Evolutionary conservation across 2,797 vertebrate genomes (phyloP).

Genomic region (Distichodus sexfasciatus): DNA sequence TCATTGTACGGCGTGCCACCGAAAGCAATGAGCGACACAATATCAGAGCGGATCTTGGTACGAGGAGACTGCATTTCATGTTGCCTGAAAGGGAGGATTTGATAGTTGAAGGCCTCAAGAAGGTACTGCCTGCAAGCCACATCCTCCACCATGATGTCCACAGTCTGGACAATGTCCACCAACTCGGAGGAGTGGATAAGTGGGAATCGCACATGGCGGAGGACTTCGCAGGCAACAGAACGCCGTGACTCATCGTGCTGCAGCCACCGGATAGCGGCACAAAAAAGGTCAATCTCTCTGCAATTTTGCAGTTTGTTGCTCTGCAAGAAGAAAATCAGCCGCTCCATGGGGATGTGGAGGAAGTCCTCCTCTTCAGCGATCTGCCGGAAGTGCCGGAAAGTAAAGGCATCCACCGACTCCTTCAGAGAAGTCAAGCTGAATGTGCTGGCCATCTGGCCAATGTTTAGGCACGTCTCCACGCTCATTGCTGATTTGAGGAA

Average conservation of each 20-base stretch:
- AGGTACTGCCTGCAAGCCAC: slow-evolving; percentile 89
- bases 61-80: slow-evolving; percentile 93
- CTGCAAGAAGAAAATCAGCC: slow-evolving; percentile 92
- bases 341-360: slow-evolving; percentile 90
- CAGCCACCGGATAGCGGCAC: slow-evolving; percentile 88
- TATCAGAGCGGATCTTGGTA: slow-evolving; percentile 85
- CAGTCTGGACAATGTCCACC: slow-evolving; percentile 92
- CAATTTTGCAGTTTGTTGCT: slow-evolving; percentile 96
- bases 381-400: slow-evolving; percentile 93
- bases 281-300: slow-evolving; percentile 91
- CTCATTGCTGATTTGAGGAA: slow-evolving; percentile 98
- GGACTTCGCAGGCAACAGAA: slow-evolving; percentile 79
- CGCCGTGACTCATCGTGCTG: slow-evolving; percentile 81
- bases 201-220: slow-evolving; percentile 92
- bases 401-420: slow-evolving; percentile 92
- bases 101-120: slow-evolving; percentile 96
- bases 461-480: slow-evolving; percentile 95
- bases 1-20: slow-evolving; percentile 96
- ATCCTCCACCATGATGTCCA: slow-evolving; percentile 96
- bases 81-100: slow-evolving; percentile 95
- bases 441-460: slow-evolving; percentile 96
- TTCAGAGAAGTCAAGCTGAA: slow-evolving; percentile 93
- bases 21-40: slow-evolving; percentile 85
- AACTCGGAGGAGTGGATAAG: slow-evolving; percentile 94
- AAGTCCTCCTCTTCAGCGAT: slow-evolving; percentile 95